These are phyloP conservation scores for Plumapathes pennacea DNA, from an alignment of 92 coral and sea anemone species.

Conservation along the genomic window DNA sequence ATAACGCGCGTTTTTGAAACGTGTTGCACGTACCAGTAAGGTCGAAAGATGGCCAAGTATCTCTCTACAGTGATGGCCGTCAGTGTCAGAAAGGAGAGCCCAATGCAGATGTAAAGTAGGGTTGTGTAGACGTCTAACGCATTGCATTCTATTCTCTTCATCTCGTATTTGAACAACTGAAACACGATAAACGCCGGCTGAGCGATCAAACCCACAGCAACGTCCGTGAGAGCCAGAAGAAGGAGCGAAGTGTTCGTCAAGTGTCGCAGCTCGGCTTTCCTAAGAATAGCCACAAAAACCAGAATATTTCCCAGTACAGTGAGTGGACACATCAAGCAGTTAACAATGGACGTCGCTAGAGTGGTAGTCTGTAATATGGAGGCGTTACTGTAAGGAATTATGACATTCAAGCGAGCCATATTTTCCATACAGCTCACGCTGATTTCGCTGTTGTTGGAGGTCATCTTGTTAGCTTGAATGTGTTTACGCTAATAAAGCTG, in stretches of 20 bases:
- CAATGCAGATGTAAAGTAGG: constrained; percentile 42
- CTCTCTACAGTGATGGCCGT: constrained; percentile 42
- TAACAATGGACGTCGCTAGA: constrained; percentile 34
- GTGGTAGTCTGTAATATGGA: no score
- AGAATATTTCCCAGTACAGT: constrained; percentile 39
- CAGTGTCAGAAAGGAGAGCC: constrained; percentile 47
- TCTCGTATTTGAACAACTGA: constrained; percentile 30
- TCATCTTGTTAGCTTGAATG: no score
- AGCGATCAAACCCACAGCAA: constrained; percentile 34
- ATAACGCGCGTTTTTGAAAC: constrained; percentile 19
- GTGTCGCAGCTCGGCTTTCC: constrained; percentile 39
- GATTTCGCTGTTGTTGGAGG: no score
- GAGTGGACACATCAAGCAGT: constrained; percentile 34
- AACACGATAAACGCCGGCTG: constrained; percentile 55
- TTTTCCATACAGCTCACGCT: no score
- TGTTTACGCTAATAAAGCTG: no score
- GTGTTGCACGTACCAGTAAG: constrained; percentile 27
- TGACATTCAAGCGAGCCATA: no score
- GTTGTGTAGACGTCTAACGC: constrained; percentile 40
- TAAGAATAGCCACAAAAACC: constrained; percentile 47
- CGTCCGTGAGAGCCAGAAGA: constrained; percentile 47
- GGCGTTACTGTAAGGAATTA: no score
- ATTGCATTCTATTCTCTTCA: constrained; percentile 15
- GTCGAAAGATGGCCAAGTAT: constrained; percentile 49
- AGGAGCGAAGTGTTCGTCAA: constrained; percentile 46